Evolutionary conservation across 2,888 invertebrate genomes (phyloP).

Genomic region (Acanthosepion pharaonis): DNA sequence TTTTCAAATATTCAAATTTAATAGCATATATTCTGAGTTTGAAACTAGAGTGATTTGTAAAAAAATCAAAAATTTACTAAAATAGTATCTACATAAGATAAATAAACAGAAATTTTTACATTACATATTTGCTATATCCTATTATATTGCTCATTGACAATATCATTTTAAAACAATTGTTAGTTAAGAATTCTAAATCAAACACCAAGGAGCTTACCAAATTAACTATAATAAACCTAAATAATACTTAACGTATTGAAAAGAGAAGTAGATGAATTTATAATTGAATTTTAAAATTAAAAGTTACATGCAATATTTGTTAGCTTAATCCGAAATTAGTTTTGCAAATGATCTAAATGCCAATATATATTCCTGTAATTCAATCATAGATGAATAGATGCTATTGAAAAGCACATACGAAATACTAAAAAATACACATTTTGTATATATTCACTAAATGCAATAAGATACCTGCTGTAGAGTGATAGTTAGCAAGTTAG

Average conservation of each 20-base stretch:
- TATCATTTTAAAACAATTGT: too few species aligned
- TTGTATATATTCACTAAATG: neutral
- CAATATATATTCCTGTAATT: neutral
- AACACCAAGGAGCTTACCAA: neutral
- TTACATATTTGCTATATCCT: too few species aligned
- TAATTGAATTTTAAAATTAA: neutral
- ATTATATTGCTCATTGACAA: too few species aligned
- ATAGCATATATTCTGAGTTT: too few species aligned
- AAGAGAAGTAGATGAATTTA: neutral
- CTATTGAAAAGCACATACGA: neutral
- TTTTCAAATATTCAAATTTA: too few species aligned
- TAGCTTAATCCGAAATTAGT: neutral
- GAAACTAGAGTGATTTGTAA: too few species aligned
- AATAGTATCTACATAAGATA: neutral
- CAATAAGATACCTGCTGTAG: neutral
- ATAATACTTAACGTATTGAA: neutral
- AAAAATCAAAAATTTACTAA: too few species aligned
- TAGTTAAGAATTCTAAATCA: neutral
- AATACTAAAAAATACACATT: neutral
- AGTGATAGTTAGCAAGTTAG: neutral
- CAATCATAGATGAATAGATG: neutral
- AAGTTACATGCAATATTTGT: neutral
- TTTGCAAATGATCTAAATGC: neutral
- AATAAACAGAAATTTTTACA: neutral
- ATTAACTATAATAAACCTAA: neutral